Evolutionary conservation across 2,888 invertebrate species (phyloP).

Genomic region (Parnassius mnemosyne): DNA sequence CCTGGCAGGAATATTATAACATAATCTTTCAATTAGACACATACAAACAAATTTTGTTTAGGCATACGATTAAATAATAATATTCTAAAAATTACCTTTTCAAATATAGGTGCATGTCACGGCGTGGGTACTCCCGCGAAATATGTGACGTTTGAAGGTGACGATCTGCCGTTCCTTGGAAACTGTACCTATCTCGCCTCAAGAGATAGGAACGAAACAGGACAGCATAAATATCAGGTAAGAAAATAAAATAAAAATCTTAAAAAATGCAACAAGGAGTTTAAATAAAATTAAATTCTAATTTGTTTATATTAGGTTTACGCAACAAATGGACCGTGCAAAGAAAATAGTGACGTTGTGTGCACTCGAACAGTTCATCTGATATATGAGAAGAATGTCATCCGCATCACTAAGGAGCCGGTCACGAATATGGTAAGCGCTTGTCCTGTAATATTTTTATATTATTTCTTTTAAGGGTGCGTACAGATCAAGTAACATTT

Average conservation of each 20-base stretch:
- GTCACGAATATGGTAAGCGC: conserved; percentile 58
- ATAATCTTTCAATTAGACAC: too few relatives aligned
- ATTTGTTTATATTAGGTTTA: conserved; percentile 72
- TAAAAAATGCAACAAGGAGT: too few relatives aligned
- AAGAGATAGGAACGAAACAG: conserved; percentile 79
- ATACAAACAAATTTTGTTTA: too few relatives aligned
- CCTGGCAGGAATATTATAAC: too few relatives aligned
- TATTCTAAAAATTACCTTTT: not conserved
- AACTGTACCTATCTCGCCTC: conserved; percentile 93
- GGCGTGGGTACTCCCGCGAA: conserved; percentile 88
- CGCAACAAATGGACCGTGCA: conserved; percentile 86
- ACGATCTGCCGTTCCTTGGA: conserved; percentile 88
- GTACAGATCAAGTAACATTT: too few relatives aligned
- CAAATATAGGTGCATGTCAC: conserved; percentile 48
- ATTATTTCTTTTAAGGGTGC: too few relatives aligned
- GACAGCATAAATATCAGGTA: conserved; percentile 75
- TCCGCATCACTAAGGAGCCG: conserved; percentile 73
- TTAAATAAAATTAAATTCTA: not conserved
- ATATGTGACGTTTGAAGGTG: conserved; percentile 91
- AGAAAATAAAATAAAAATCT: not conserved
- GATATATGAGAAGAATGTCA: conserved; percentile 82
- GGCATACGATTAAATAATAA: too few relatives aligned
- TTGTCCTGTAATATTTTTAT: not conserved
- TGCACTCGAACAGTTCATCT: conserved; percentile 86
- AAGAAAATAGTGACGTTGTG: conserved; percentile 69